phyloP scores from a whole-genome alignment of 2,113 vertebrate genomes.

The Lagenorhynchus albirostris region DNA sequence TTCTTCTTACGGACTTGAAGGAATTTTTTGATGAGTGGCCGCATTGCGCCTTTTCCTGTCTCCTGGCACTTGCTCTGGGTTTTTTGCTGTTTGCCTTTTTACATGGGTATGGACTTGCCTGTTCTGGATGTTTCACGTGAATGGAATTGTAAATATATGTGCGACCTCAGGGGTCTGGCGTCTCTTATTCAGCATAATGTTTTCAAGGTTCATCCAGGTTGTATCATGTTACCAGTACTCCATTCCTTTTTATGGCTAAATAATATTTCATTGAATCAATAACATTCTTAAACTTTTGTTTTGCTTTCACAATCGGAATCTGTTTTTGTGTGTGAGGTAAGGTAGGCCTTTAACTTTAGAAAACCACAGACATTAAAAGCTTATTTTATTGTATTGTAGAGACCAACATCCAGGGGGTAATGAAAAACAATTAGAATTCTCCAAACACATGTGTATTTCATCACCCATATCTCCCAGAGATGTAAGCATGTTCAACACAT shows the following conservation, averaged over 20 bases:
- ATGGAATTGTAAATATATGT: neutral
- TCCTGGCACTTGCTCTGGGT: neutral
- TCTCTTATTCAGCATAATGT: neutral
- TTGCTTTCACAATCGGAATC: neutral
- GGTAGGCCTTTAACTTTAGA: neutral
- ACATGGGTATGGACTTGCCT: neutral
- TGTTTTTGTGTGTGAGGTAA: neutral
- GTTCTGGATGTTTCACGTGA: neutral
- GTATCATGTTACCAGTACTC: neutral
- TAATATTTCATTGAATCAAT: neutral
- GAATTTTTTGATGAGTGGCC: neutral
- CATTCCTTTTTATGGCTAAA: neutral
- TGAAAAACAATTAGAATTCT: constrained; percentile 21
- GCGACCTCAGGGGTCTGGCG: neutral
- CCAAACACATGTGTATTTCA: neutral
- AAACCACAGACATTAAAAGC: neutral
- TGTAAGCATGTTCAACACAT: neutral
- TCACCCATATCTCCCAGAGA: neutral
- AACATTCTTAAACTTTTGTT: neutral
- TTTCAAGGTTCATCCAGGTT: neutral
- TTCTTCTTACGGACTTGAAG: neutral
- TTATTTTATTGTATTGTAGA: neutral
- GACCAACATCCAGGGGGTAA: neutral
- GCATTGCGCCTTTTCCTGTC: neutral
- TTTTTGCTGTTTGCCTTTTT: neutral